Evolutionary conservation across 2,888 invertebrate genomes (phyloP).

Genomic region (Melanostoma mellinum): DNA sequence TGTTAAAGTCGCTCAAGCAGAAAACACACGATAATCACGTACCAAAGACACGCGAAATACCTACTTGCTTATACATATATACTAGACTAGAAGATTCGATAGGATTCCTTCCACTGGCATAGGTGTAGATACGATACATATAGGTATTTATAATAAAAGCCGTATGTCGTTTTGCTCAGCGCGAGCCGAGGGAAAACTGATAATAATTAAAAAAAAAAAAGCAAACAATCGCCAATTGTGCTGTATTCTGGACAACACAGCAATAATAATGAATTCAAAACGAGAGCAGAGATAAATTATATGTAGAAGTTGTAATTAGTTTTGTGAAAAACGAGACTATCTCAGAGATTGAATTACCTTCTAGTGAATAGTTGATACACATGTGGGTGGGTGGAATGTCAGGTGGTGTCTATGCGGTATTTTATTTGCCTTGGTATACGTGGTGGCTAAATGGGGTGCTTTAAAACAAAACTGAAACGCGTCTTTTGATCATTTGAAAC

Average conservation of each 20-base stretch:
- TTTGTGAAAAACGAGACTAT: slow-evolving; percentile 59
- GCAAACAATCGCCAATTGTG: slow-evolving; percentile 49
- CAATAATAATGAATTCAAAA: slow-evolving; percentile 30
- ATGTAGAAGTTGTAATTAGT: slow-evolving; percentile 56
- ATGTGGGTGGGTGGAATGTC: slow-evolving; percentile 21
- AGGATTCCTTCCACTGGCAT: not conserved
- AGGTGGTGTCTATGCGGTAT: not conserved
- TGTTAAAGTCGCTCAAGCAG: slow-evolving; percentile 60
- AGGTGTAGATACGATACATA: slow-evolving; percentile 4
- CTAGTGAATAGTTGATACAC: slow-evolving; percentile 9
- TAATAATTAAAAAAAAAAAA: slow-evolving; percentile 43
- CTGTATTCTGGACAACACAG: slow-evolving; percentile 38
- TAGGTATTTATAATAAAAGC: not conserved
- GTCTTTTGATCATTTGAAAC: too few relatives aligned
- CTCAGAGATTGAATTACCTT: slow-evolving; percentile 54
- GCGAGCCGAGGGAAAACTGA: slow-evolving; percentile 33
- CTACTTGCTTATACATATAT: not conserved
- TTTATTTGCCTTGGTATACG: not conserved
- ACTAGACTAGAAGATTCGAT: not conserved
- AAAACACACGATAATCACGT: slow-evolving; percentile 71
- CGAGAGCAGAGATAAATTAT: slow-evolving; percentile 38
- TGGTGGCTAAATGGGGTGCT: too few relatives aligned
- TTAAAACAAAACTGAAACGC: too few relatives aligned
- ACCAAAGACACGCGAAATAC: slow-evolving; percentile 62
- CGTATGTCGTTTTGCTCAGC: slow-evolving; percentile 3